Percentiles rank a stretch among this genome's conserved stretches.
Conservation (phyloP, 2,888 invertebrate species). For the Plusia festucae region DNA sequence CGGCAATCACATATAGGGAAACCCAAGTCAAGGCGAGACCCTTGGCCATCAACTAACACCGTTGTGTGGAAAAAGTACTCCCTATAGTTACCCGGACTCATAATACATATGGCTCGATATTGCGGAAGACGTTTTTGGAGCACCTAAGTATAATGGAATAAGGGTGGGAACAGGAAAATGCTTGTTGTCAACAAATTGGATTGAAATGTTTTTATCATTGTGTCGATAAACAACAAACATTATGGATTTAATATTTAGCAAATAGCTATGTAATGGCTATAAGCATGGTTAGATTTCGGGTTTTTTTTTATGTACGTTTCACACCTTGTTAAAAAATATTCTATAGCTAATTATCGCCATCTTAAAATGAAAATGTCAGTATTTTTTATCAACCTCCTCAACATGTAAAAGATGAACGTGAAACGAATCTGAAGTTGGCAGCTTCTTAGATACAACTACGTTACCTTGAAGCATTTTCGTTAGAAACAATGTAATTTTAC, state of each 20-base stretch:
- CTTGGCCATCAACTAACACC: not conserved
- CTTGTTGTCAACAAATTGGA: not conserved
- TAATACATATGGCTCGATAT: not conserved
- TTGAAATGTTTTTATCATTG: conserved; percentile 5
- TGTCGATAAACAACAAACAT: not conserved
- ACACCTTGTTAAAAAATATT: too few relatives aligned
- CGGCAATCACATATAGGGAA: not conserved
- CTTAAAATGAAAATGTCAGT: too few relatives aligned
- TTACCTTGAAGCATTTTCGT: not conserved
- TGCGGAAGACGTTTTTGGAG: not conserved
- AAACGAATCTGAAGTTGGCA: conserved; percentile 1
- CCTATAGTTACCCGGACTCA: not conserved
- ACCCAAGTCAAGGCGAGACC: not conserved
- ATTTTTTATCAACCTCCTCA: too few relatives aligned
- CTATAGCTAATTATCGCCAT: too few relatives aligned
- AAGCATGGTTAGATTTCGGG: too few relatives aligned
- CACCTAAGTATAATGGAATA: conserved; percentile 1
- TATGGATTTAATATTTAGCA: not conserved
- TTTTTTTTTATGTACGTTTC: too few relatives aligned
- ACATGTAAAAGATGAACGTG: not conserved
- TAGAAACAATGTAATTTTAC: not conserved
- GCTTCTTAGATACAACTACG: conserved; percentile 1
- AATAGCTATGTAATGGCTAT: not conserved
- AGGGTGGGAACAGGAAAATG: conserved; percentile 3
- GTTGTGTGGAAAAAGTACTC: not conserved